Base-by-base conservation (phyloP, 2,113 vertebrate species). In the Calonectris borealis region DNA sequence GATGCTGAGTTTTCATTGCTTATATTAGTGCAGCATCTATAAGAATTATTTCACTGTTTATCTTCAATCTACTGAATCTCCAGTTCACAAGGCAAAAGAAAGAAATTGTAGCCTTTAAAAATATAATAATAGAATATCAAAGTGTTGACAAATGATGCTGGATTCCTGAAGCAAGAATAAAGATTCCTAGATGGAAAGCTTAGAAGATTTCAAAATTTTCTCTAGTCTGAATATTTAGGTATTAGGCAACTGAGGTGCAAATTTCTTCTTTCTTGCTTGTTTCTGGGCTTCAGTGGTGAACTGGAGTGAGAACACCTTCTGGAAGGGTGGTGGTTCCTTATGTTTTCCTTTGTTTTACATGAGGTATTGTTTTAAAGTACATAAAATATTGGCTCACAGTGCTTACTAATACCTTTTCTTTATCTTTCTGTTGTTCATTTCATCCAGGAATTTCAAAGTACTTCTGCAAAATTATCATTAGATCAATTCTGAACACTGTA, bases 81-180 rank as follows among this genome's bases (percentile, higher is more conserved):
- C 32, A 5, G 6, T 36, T 90, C 51, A 10, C 42, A 58, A 60
- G 86, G 42, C 61, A 54, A 8, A 7, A 65, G 34, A 73, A 86
- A 5, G 20, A 42, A 54, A 9, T 13, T 38, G 14, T 34, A 58
- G 54, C 40, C 72, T 62, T 62, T 2, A 15, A 68, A 88, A 77
- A 40, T 7, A 5, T 15, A 7, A 7, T n/a, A 38, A 26, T 49
- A 0, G 5, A 40, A 3, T 48, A 3, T 6, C 19, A 25, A 72
- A 36, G n/a, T 26, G 51, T 7, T 73, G 36, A 21, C 9, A 64
- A 77, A 34, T 13, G 13, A 2, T 85, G n/a, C 31, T 64, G 62
- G 31, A 22, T 40, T 83, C 52, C 25, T 52, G 46, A 24, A 65
- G 21, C 3, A n/a, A 49, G 21, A 48, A 14, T 72, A 38, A 26